Conservation (phyloP, 2,888 invertebrate species). For the Apotomis betuletana region DNA sequence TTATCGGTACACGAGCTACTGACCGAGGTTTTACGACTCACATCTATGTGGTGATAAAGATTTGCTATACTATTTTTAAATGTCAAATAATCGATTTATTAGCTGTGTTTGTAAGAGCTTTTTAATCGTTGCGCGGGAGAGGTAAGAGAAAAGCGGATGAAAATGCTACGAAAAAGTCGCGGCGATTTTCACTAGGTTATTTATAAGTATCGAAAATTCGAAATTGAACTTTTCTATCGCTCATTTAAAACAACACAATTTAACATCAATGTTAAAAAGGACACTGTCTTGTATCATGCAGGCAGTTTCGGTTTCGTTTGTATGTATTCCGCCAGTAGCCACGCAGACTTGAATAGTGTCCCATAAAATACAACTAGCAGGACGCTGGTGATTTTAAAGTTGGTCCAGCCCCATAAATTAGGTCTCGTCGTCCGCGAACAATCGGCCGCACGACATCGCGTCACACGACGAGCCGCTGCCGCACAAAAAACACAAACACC, state of each 20-base stretch:
- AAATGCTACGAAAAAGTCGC: not conserved
- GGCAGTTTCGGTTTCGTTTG: constrained; percentile 10
- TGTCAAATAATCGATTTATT: not conserved
- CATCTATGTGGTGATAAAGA: not conserved
- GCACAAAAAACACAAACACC: constrained; percentile 62
- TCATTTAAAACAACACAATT: not conserved
- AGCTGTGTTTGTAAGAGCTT: too few species aligned
- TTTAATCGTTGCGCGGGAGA: not conserved
- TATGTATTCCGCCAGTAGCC: constrained; percentile 14
- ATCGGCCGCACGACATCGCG: constrained; percentile 67
- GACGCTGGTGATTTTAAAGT: constrained; percentile 56
- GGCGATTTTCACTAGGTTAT: not conserved
- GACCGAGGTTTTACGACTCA: constrained; percentile 55
- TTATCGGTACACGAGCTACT: constrained; percentile 60
- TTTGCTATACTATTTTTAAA: not conserved
- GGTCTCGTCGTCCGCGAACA: constrained; percentile 64
- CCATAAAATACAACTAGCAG: constrained; percentile 60
- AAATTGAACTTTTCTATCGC: too few species aligned
- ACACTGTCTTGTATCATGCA: not conserved
- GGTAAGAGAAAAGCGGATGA: not conserved
- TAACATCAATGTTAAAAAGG: not conserved
- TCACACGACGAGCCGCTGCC: constrained; percentile 66
- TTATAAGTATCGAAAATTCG: too few species aligned
- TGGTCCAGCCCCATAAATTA: constrained; percentile 66
- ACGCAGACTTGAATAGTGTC: constrained; percentile 33